Evolutionary conservation across 2,888 invertebrate species (phyloP).

Genomic region (Xestobium rufovillosum): DNA sequence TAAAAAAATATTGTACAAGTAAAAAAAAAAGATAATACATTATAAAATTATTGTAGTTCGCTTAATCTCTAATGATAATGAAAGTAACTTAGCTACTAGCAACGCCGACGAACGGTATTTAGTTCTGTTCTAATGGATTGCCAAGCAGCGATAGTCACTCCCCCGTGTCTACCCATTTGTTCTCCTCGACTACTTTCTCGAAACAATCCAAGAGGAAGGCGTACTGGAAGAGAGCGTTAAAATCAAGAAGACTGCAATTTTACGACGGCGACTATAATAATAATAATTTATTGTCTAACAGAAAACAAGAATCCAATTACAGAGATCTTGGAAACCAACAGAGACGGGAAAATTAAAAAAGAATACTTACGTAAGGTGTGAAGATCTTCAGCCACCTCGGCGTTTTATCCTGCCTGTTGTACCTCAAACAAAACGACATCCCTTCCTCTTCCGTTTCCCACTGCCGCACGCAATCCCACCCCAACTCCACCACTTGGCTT

Average conservation of each 20-base stretch:
- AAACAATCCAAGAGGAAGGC: conserved; percentile 90
- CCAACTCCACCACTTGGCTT: conserved; percentile 69
- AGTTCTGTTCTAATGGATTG: too few species aligned
- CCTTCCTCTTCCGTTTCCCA: conserved; percentile 91
- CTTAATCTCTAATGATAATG: neutral
- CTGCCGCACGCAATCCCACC: conserved; percentile 74
- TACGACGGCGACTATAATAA: too few species aligned
- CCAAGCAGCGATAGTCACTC: conserved; percentile 59
- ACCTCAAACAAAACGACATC: conserved; percentile 84
- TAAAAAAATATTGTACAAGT: too few species aligned
- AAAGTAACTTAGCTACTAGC: too few species aligned
- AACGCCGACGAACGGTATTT: neutral
- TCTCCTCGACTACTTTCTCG: conserved; percentile 90
- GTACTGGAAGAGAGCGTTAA: conserved; percentile 56
- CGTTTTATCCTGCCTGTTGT: conserved; percentile 71
- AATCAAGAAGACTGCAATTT: too few species aligned
- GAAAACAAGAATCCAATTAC: conserved; percentile 5
- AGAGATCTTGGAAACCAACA: neutral
- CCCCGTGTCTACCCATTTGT: conserved; percentile 75
- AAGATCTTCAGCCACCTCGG: conserved; percentile 80
- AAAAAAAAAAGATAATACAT: too few species aligned
- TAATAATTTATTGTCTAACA: too few species aligned
- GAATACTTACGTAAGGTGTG: conserved; percentile 76
- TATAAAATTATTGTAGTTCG: too few species aligned
- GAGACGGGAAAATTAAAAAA: neutral